Evolutionary conservation across 2,113 vertebrate genomes (phyloP).

Genomic region (Oceanodroma tethys): DNA sequence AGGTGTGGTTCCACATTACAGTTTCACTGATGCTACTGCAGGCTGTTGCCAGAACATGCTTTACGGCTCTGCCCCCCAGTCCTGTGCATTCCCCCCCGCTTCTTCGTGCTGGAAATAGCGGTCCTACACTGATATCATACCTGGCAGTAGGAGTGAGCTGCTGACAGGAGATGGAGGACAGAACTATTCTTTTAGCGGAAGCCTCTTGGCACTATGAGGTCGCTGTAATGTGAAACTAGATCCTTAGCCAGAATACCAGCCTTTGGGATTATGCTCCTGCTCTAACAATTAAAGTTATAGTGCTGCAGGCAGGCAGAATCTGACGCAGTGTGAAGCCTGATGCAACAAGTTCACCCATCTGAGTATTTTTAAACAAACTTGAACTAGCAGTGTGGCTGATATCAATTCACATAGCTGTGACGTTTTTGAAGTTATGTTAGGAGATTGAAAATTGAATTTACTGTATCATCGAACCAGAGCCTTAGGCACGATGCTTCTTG

Average conservation of each 20-base stretch:
- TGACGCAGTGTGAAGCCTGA: not conserved
- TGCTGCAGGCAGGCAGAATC: not conserved
- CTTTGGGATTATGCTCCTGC: not conserved
- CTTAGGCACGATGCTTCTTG: not conserved
- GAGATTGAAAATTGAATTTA: not conserved
- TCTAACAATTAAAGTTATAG: not conserved
- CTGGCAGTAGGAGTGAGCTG: not conserved
- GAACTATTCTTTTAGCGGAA: not conserved
- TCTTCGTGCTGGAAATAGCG: not conserved
- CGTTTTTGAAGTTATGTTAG: not conserved
- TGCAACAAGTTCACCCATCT: not conserved
- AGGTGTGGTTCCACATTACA: not conserved
- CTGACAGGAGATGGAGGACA: not conserved
- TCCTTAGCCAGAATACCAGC: not conserved
- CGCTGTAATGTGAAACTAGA: not conserved
- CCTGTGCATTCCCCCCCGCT: not conserved
- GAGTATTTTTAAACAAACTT: not conserved
- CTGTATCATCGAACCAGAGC: not conserved
- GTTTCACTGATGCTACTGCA: not conserved
- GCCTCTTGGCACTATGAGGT: not conserved
- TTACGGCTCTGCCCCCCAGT: not conserved
- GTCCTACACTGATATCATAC: not conserved
- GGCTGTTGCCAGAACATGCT: not conserved
- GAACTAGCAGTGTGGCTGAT: not conserved
- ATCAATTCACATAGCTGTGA: not conserved